Base-by-base conservation (phyloP, 2,113 vertebrate species). In the Ginglymostoma cirratum region DNA sequence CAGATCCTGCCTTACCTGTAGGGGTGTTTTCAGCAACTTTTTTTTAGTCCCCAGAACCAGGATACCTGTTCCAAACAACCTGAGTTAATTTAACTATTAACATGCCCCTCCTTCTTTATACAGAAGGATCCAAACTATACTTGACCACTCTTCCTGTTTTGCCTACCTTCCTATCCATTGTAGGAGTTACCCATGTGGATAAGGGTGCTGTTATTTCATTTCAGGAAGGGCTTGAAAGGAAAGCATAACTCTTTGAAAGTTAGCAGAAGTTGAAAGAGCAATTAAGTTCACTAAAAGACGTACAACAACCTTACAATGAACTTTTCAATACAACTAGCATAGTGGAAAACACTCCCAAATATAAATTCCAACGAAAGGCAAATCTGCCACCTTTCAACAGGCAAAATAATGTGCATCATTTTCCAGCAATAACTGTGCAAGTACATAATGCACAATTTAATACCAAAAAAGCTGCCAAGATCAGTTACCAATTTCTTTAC, bases 401-500 rank as follows among this genome's bases (percentile, higher is more conserved):
- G 66, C 10, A 42, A 70, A 48, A 70, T 66, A 38, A 94, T 2
- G 69, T 30, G 42, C 94, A 95, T 24, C 45, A 72, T 72, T 76
- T 21, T 76, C 42, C 69, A 95, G 42, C 42, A 70, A 38, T 38
- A 65, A 93, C 19, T 42, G 1, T 92, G 30, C 17, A 19, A 30
- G 19, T 92, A 27, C n/a, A 23, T 48, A 48, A 72, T 76, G 69
- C 67, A 72, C 27, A 10, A 69, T 5, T 48, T 52, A 48, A 30
- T 72, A 15, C 69, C 24, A 34, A 65, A n/a, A 48, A 45, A 95
- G 69, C 69, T 52, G 67, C 42, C 69, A 76, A 30, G 27, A 94
- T 94, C n/a, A 34, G 72, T 95, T 95, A 15, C 93, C 66, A 30
- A 45, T 72, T 95, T 72, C 42, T 72, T 95, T 61, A 95, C 94